Evolutionary conservation across 2,888 invertebrate species (phyloP).

Genomic region (Baronia brevicornis): DNA sequence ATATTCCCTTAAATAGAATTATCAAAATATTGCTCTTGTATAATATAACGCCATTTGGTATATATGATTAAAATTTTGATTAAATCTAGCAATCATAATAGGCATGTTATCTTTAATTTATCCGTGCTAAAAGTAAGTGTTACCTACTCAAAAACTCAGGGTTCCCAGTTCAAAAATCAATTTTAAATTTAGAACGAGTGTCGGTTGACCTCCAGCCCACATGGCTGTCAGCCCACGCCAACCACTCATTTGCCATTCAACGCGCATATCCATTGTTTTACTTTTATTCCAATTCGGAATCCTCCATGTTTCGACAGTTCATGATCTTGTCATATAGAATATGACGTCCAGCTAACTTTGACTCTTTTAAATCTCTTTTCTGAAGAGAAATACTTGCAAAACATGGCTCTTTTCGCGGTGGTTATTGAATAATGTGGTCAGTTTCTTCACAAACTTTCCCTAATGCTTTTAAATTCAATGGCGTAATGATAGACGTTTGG

Average conservation of each 20-base stretch:
- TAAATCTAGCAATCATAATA: too few relatives aligned
- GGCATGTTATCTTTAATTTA: too few relatives aligned
- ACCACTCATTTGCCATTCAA: conserved; percentile 58
- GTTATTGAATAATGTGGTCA: conserved; percentile 30
- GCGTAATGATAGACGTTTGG: conserved; percentile 35
- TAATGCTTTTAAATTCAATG: conserved; percentile 22
- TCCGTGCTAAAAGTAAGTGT: too few relatives aligned
- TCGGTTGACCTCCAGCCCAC: conserved; percentile 67
- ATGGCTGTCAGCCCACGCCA: conserved; percentile 58
- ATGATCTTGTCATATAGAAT: conserved; percentile 26
- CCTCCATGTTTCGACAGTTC: conserved; percentile 38
- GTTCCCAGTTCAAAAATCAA: conserved; percentile 39
- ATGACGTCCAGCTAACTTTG: conserved; percentile 18
- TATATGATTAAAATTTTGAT: too few relatives aligned
- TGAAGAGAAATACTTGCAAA: neutral
- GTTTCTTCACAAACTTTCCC: conserved; percentile 27
- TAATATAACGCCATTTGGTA: too few relatives aligned
- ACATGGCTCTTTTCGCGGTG: conserved; percentile 6
- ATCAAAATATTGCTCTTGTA: too few relatives aligned
- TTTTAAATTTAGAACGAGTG: conserved; percentile 33
- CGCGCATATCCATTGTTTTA: conserved; percentile 64
- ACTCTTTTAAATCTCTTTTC: conserved; percentile 5
- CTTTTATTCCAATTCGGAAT: conserved; percentile 59
- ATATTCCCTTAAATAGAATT: too few relatives aligned
- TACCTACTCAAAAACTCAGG: conserved; percentile 27